Conservation (phyloP, 2,113 vertebrate species). For the Etheostoma spectabile region DNA sequence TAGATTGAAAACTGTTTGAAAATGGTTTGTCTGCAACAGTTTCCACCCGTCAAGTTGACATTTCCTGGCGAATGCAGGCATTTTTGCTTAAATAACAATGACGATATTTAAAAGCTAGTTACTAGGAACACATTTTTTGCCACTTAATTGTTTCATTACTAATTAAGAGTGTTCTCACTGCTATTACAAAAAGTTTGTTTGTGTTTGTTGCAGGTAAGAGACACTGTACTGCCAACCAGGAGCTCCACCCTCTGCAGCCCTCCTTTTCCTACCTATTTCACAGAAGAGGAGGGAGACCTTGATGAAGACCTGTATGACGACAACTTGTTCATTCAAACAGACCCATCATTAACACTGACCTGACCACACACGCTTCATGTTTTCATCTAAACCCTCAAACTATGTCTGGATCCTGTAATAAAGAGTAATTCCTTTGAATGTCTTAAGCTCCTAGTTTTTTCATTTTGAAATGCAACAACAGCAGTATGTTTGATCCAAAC, state of each 20-base stretch:
- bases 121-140: not conserved
- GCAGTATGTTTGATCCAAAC: conserved; percentile 61
- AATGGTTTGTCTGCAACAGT: not conserved
- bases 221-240: conserved; percentile 84
- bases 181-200: not conserved
- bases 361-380: conserved; percentile 32
- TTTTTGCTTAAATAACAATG: not conserved
- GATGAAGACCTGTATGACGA: conserved; percentile 93
- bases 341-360: conserved; percentile 84
- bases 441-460: not conserved
- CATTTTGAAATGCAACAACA: conserved; percentile 18
- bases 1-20: not conserved
- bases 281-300: conserved; percentile 89
- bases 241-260: conserved; percentile 80
- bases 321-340: conserved; percentile 87
- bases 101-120: not conserved
- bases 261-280: conserved; percentile 94
- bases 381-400: conserved; percentile 10
- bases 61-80: not conserved
- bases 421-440: conserved; percentile 60
- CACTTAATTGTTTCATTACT: not conserved
- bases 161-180: not conserved
- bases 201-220: conserved; percentile 84
- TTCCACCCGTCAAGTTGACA: not conserved
- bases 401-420: conserved; percentile 59